phyloP scores from a whole-genome alignment of 2,113 vertebrate genomes.

The Benitochromis conjunctus region DNA sequence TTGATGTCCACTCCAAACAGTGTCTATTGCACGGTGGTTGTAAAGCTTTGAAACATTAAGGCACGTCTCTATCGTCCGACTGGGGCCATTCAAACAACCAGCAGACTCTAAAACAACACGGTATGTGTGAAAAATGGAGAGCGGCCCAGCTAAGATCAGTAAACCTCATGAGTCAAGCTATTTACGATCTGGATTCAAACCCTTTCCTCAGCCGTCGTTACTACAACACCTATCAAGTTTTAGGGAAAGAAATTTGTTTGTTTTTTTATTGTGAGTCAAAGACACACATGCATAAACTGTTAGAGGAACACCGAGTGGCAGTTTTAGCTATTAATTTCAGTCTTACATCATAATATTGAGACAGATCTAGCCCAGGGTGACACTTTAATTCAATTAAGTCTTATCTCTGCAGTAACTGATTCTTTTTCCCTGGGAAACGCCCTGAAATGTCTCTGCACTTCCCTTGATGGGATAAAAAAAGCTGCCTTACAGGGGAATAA shows the following conservation, averaged over 20 bases:
- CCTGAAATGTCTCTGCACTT: constrained; percentile 14
- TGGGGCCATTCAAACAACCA: not conserved
- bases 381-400: constrained; percentile 46
- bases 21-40: not conserved
- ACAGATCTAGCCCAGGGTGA: not conserved
- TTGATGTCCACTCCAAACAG: not conserved
- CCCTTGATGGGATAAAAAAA: constrained; percentile 5
- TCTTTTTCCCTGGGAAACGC: not conserved
- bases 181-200: not conserved
- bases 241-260: not conserved
- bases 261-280: not conserved
- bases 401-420: constrained; percentile 16
- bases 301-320: not conserved
- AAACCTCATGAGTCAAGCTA: not conserved
- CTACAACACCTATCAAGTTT: not conserved
- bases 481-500: constrained; percentile 12
- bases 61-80: not conserved
- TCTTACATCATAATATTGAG: not conserved
- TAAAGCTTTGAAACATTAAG: not conserved
- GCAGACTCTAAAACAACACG: constrained; percentile 3
- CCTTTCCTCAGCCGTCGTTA: not conserved
- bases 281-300: not conserved
- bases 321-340: not conserved
- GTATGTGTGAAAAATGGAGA: not conserved
- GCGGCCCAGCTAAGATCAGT: too few relatives aligned